Evolutionary conservation across 1,140 invertebrate genomes (phyloP).

Genomic region (Zaprionus taronus): DNA sequence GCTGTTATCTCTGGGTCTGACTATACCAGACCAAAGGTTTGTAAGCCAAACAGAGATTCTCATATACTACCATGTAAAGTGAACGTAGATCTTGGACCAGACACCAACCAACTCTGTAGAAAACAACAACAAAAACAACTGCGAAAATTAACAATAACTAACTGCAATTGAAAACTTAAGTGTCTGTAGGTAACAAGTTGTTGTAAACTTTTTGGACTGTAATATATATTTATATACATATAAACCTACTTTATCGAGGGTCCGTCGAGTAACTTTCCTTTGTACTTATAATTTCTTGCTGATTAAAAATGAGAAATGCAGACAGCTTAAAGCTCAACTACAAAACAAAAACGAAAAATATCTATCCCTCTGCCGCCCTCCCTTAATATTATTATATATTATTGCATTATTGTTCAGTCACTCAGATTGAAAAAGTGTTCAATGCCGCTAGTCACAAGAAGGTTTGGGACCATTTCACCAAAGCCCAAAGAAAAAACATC

Average conservation of each 20-base stretch:
- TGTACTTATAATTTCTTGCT: constrained; percentile 47
- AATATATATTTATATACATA: constrained; percentile 49
- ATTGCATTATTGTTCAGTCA: constrained; percentile 89
- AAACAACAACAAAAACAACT: constrained; percentile 19
- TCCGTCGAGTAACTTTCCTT: constrained; percentile 66
- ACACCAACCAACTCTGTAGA: constrained; percentile 45
- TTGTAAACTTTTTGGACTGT: constrained; percentile 72
- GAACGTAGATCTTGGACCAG: constrained; percentile 43
- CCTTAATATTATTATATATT: constrained; percentile 84
- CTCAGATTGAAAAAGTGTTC: constrained; percentile 99
- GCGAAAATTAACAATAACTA: constrained; percentile 39
- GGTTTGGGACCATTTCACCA: constrained; percentile 99
- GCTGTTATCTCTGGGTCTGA: constrained; percentile 51
- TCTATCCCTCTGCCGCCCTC: constrained; percentile 80
- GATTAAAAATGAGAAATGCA: constrained; percentile 61
- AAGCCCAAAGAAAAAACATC: constrained; percentile 99
- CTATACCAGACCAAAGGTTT: constrained; percentile 65
- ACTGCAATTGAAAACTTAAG: constrained; percentile 24
- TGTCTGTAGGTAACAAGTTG: constrained; percentile 54
- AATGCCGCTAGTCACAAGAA: constrained; percentile 97
- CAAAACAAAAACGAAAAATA: constrained; percentile 65
- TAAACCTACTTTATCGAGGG: constrained; percentile 63
- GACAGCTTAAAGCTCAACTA: constrained; percentile 53
- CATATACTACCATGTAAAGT: constrained; percentile 20
- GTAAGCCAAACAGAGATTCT: constrained; percentile 59